Conservation (phyloP, 2,888 invertebrate genomes). For the Nemotelus nigrinus region DNA sequence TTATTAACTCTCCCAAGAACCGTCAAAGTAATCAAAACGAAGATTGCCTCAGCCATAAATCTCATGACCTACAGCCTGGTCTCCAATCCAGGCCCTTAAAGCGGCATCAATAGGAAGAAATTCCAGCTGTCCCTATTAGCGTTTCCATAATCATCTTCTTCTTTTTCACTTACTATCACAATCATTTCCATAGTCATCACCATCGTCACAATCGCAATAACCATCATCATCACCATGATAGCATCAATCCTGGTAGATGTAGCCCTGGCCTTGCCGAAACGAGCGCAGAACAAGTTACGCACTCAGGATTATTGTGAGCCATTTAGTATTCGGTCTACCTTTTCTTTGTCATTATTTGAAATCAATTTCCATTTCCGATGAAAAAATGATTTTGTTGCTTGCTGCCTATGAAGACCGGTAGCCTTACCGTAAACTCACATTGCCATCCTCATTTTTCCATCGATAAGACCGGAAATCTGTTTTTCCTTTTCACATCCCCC, state of each 20-base stretch:
- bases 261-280: too few species aligned
- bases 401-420: not conserved
- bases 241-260: too few species aligned
- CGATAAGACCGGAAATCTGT: slow-evolving; percentile 25
- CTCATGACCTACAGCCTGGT: too few species aligned
- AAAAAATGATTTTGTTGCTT: not conserved
- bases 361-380: slow-evolving; percentile 39
- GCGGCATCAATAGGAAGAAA: too few species aligned
- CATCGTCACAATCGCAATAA: not conserved
- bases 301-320: not conserved
- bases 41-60: too few species aligned
- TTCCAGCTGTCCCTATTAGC: not conserved
- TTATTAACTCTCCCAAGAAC: too few species aligned
- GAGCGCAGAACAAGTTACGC: not conserved
- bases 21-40: too few species aligned
- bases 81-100: too few species aligned
- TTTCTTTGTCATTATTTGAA: slow-evolving; percentile 32
- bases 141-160: not conserved
- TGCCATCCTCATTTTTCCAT: not conserved
- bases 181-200: not conserved
- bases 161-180: not conserved
- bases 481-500: not conserved
- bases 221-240: not conserved
- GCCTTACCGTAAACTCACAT: not conserved
- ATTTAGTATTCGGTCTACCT: not conserved